Base-by-base conservation (phyloP, 2,113 vertebrate genomes). In the Malurus alboscapulatus region DNA sequence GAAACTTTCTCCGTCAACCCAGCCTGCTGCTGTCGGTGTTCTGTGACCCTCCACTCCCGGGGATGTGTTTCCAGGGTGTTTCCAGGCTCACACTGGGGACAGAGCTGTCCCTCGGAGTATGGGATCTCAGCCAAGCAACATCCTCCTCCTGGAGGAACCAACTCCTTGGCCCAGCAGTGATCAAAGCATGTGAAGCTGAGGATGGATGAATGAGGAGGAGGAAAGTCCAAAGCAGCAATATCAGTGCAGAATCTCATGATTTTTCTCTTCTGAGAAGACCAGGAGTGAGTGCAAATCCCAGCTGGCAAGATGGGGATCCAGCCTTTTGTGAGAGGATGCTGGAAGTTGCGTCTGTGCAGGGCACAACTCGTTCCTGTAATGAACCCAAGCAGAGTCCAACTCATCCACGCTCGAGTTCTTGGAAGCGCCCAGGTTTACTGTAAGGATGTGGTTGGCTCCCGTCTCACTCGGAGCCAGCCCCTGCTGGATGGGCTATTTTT, bases 121-220 rank as follows among this genome's bases (percentile, higher is more conserved):
- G 50, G 44, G 32, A 62, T 44, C 51, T 63, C 1, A 0, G 65
- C 50, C 82, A 55, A n/a, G 36, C 6, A 53, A 24, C 2, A 2
- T 19, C 32, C 25, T 74, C 18, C 17, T 69, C 51, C 59, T 5
- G 57, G 0, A 19, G 50, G 42, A 74, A 14, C 4, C 26, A 50
- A 14, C 18, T 17, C 65, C 61, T 15, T 7, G 57, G 32, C 22
- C 25, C 0, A 1, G 69, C 77, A 44, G 42, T n/a, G 38, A 22
- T 22, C 14, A 7, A 29, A 20, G n/a, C 3, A 4, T 10, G 19
- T 0, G 0, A n/a, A 55, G 38, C 29, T 57, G 69, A 30, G 30
- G 54, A 5, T 7, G 19, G 3, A 4, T 14, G 7, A 3, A 48
- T 10, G 17, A 48, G 44, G 14, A 26, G 29, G 57, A 63, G 34